Evolutionary conservation across 2,113 vertebrate genomes (phyloP).

Genomic region (Lamprologus speciosus): DNA sequence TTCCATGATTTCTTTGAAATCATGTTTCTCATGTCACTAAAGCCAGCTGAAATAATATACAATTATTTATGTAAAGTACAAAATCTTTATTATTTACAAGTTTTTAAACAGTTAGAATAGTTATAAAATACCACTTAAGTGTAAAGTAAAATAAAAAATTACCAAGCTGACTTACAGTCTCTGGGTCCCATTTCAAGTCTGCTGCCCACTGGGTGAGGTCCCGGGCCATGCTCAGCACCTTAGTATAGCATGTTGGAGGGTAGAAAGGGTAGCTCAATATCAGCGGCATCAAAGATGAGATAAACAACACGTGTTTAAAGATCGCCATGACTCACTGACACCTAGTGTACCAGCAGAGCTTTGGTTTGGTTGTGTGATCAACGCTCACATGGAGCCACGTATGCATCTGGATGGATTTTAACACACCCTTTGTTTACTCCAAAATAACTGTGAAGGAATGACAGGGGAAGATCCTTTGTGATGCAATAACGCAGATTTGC

Average conservation of each 20-base stretch:
- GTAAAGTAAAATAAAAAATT: not conserved
- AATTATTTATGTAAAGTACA: not conserved
- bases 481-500: not conserved
- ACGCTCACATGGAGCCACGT: slow-evolving; percentile 27
- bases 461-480: not conserved
- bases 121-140: not conserved
- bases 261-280: slow-evolving; percentile 27
- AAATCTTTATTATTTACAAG: not conserved
- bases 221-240: slow-evolving; percentile 46
- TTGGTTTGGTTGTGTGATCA: not conserved
- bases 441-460: not conserved
- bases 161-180: slow-evolving; percentile 42
- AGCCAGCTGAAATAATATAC: not conserved
- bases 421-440: slow-evolving; percentile 35
- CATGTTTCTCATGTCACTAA: not conserved
- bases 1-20: not conserved
- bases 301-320: not conserved
- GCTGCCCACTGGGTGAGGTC: slow-evolving; percentile 40
- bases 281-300: not conserved
- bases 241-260: slow-evolving; percentile 62
- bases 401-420: not conserved
- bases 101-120: not conserved
- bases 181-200: slow-evolving; percentile 16
- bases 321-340: slow-evolving; percentile 16
- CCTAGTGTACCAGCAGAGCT: not conserved